phyloP scores from a whole-genome alignment of 2,113 vertebrate species.

The Hypomesus transpacificus region DNA sequence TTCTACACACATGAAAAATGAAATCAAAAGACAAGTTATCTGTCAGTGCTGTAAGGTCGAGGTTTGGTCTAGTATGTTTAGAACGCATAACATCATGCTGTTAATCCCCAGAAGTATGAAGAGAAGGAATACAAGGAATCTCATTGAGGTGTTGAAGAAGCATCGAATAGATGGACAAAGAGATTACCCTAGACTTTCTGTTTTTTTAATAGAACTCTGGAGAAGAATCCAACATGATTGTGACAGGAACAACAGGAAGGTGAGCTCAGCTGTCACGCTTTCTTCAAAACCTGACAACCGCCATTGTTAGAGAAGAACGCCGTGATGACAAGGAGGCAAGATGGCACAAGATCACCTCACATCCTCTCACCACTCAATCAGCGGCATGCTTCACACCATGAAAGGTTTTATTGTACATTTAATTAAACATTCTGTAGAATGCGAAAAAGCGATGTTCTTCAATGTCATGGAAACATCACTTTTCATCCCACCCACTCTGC shows the following conservation, averaged over 20 bases:
- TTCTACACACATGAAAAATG: background rate
- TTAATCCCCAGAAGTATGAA: background rate
- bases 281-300: background rate
- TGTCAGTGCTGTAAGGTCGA: too few species aligned
- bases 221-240: background rate
- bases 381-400: too few species aligned
- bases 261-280: slow-evolving; percentile 3
- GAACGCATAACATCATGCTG: too few species aligned
- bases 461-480: background rate
- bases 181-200: background rate
- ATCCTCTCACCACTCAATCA: background rate
- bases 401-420: slow-evolving; percentile 7
- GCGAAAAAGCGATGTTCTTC: background rate
- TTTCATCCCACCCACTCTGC: background rate
- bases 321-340: background rate
- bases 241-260: background rate
- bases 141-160: background rate
- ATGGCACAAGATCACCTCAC: slow-evolving; percentile 3
- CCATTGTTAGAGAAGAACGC: background rate
- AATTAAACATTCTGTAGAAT: slow-evolving; percentile 1
- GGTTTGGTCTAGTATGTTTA: too few species aligned
- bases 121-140: background rate
- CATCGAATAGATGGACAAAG: background rate
- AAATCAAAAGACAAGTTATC: too few species aligned
- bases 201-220: background rate